Base-by-base conservation (phyloP, 2,888 invertebrate genomes). In the Julus scanicus region DNA sequence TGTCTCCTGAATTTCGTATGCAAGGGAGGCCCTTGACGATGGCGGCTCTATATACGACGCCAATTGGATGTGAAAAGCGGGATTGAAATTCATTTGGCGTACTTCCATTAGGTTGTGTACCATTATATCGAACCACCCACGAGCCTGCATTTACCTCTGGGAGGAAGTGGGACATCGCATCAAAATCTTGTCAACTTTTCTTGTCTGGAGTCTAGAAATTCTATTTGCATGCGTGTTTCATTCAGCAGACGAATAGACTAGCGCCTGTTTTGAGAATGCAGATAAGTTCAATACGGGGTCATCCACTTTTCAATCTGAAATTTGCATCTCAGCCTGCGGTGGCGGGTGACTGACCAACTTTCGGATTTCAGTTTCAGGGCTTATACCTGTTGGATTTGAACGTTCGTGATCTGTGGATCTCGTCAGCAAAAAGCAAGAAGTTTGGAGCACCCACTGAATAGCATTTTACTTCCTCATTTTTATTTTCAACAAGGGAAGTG, bases 11-110 rank as follows among this genome's bases (percentile, higher is more conserved):
- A 71, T 71, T 71, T 71, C 71, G 71, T 71, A 71, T 71, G 71
- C 71, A 29, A 71, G 71, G 11, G 71, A 71, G 29, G 71, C 20
- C 71, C 8, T 71, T 29, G n/a, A 29, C 11, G 71, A 29, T 71
- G 71, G 71, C 71, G 71, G 71, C 29, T 29, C 71, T 71, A 29
- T 71, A 29, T 29, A 8, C 20, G 71, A 71, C 71, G 71, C 29
- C 71, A 29, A 71, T 71, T 71, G 71, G 71, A 71, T 71, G 71
- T 71, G 71, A 71, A 71, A 29, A 71, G 29, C 71, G 1, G 29
- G 71, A 71, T 71, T 71, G 71, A 71, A 71, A 71, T 71, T 71
- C 71, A 71, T 71, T 71, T 71, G 71, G 71, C 71, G 71, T 71
- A 71, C 71, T 71, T 71, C 71, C 71, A 71, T 71, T 71, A 71